phyloP scores from a whole-genome alignment of 2,888 invertebrate genomes.

The Alcis repandata region DNA sequence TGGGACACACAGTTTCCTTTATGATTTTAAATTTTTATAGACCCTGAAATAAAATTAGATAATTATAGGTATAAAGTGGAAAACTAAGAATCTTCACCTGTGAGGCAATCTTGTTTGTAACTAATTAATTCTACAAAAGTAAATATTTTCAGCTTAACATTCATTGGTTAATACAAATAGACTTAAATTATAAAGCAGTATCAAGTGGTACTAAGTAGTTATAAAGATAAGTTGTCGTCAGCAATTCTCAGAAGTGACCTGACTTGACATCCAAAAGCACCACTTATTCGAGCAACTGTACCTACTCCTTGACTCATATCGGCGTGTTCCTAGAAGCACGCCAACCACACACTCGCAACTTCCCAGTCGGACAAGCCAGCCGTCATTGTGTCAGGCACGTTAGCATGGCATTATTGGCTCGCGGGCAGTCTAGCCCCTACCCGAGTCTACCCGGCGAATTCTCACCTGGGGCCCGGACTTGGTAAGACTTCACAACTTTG shows the following conservation, averaged over 20 bases:
- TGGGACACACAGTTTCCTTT: slow-evolving; percentile 56
- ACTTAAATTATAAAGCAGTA: too few relatives aligned
- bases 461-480: slow-evolving; percentile 83
- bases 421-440: slow-evolving; percentile 82
- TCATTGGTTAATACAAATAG: too few relatives aligned
- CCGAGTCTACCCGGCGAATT: slow-evolving; percentile 86
- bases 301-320: slow-evolving; percentile 3
- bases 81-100: too few relatives aligned
- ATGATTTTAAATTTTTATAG: too few relatives aligned
- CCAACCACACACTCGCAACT: slow-evolving; percentile 41
- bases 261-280: neutral
- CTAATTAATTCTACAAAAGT: too few relatives aligned
- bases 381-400: slow-evolving; percentile 55
- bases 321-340: slow-evolving; percentile 18
- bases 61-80: too few relatives aligned
- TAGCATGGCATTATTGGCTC: slow-evolving; percentile 77
- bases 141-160: too few relatives aligned
- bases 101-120: too few relatives aligned
- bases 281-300: neutral
- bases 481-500: slow-evolving; percentile 84
- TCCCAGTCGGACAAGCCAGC: slow-evolving; percentile 40
- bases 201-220: too few relatives aligned
- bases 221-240: too few relatives aligned
- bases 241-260: neutral
- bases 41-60: too few relatives aligned